Percentiles rank a stretch among this genome's conserved stretches.
Evolutionary conservation across 2,113 vertebrate genomes (phyloP).

Genomic region (Phyllostomus discolor): DNA sequence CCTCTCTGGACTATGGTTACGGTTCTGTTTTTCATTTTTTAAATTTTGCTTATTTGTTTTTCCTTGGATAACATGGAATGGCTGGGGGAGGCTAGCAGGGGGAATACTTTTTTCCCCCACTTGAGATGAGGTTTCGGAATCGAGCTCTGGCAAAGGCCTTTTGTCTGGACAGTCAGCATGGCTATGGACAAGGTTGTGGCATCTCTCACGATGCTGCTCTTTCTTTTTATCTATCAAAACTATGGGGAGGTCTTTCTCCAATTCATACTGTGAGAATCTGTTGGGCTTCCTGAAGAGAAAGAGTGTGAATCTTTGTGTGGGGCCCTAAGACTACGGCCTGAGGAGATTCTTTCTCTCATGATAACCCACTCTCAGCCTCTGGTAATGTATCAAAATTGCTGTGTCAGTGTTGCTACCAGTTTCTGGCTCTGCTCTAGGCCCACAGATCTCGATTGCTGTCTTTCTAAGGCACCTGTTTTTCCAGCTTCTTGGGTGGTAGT

Average conservation of each 20-base stretch:
- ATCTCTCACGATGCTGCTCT: not conserved
- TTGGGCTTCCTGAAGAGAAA: not conserved
- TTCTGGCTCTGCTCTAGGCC: not conserved
- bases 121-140: not conserved
- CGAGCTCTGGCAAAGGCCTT: not conserved
- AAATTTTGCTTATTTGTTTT: not conserved
- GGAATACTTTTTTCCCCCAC: not conserved
- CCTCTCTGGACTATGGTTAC: not conserved
- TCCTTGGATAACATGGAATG: not conserved
- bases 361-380: not conserved
- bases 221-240: not conserved
- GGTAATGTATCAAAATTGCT: not conserved
- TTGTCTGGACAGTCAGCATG: not conserved
- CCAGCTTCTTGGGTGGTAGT: not conserved
- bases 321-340: fast-evolving
- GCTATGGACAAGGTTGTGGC: not conserved
- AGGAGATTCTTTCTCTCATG: not conserved
- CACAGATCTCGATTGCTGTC: not conserved
- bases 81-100: not conserved
- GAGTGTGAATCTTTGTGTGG: not conserved
- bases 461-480: not conserved
- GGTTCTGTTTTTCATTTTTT: not conserved
- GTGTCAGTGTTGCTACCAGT: not conserved
- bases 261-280: not conserved
- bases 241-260: not conserved